Base-by-base conservation (phyloP, 1,140 invertebrate species). In the Anoplolepis gracilipes region DNA sequence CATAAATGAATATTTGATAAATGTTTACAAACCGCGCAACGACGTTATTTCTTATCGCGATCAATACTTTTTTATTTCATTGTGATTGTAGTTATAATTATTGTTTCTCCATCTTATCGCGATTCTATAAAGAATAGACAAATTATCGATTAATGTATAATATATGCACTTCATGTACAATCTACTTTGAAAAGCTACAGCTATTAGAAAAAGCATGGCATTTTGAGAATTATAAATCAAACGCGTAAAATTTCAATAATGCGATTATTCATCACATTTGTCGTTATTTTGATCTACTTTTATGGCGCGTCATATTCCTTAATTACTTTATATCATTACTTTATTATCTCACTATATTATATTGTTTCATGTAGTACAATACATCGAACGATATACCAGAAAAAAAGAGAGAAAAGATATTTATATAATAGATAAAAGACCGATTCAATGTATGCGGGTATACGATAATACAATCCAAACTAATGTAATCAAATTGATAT, bases 51-150 rank as follows among this genome's bases (percentile, higher is more conserved):
- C 59, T 62, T 49, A 36, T 78, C 39, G 1, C 28, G 19, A 49
- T 65, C 59, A 3, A 36, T 53, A 49, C n/a, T 30, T 42, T 77
- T 62, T 64, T n/a, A 77, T 53, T 61, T 78, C 8, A 6, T 39
- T 46, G 25, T 13, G 10, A 28, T 22, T 16, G 28, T 28, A 19
- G 7, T 8, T 64, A 64, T 64, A 49, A 55, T 64, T 46, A 36
- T 22, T 75, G 33, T 59, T 59, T 65, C 22, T 11, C 36, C 19
- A 30, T 49, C n/a, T 30, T 4, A 13, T 39, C 33, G 30, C 30
- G 57, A 7, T 75, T 22, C 33, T 39, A 19, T 28, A 22, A 59
- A 1, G 13, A 28, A 22, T n/a, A n/a, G n/a, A n/a, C n/a, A 59
- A 75, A 75, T 59, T 39, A 7, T 5, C 72, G 70, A 57, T 16